These are phyloP conservation scores for Gryllus longicercus DNA, from an alignment of 2,888 invertebrate species.

Conservation along the genomic window DNA sequence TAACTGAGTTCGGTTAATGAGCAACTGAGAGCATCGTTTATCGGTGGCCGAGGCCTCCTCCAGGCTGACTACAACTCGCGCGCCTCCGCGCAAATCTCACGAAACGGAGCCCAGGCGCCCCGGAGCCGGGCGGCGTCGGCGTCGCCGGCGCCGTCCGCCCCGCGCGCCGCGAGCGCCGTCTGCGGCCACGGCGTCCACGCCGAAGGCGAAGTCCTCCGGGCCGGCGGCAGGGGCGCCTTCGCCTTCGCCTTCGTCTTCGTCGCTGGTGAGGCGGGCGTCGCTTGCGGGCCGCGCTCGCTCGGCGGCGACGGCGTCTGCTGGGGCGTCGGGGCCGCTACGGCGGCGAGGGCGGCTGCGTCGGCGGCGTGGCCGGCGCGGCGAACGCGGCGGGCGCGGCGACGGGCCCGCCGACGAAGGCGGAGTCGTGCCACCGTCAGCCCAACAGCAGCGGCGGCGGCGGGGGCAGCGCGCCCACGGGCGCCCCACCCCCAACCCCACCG, in stretches of 20 bases:
- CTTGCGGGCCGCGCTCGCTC: background rate
- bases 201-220: background rate
- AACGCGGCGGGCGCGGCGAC: background rate
- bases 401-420: background rate
- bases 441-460: background rate
- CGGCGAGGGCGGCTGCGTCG: background rate
- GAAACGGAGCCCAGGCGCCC: background rate
- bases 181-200: background rate
- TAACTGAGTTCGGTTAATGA: too few species aligned
- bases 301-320: background rate
- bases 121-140: background rate
- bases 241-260: too few species aligned
- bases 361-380: background rate
- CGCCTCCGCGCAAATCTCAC: background rate
- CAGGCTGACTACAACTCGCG: background rate
- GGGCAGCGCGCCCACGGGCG: background rate
- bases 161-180: background rate
- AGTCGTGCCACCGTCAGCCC: background rate
- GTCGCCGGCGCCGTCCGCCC: background rate
- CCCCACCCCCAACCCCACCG: conserved; percentile 21
- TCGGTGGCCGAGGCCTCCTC: too few species aligned
- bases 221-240: background rate
- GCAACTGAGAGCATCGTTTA: too few species aligned
- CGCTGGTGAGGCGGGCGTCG: too few species aligned
- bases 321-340: background rate